Evolutionary conservation across 2,797 vertebrate genomes (phyloP).

Genomic region (Sebastes itinus): DNA sequence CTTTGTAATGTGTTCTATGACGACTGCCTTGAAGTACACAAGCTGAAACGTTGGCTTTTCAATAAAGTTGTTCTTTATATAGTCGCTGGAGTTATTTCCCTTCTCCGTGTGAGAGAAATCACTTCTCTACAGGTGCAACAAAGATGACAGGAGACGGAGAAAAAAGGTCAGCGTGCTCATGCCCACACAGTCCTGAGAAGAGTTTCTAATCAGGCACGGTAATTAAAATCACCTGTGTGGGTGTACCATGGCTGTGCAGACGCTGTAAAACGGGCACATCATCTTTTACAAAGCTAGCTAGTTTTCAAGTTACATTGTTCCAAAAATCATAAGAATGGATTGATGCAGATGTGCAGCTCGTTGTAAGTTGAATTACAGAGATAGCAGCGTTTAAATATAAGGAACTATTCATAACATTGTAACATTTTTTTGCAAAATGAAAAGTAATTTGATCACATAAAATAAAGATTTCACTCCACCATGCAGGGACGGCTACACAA

Average conservation of each 20-base stretch:
- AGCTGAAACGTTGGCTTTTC: background rate
- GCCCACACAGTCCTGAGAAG: background rate
- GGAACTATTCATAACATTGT: too few species aligned
- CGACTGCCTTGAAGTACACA: background rate
- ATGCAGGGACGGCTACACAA: background rate
- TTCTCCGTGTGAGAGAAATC: background rate
- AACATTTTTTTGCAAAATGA: background rate
- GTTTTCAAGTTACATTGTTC: background rate
- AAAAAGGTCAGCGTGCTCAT: background rate
- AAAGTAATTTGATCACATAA: background rate
- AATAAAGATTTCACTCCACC: background rate
- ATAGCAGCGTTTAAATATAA: background rate
- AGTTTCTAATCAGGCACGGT: background rate
- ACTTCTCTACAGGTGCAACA: background rate
- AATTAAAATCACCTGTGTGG: too few species aligned
- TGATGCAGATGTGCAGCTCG: background rate
- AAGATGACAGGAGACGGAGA: background rate
- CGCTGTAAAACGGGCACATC: background rate
- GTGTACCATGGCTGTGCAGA: too few species aligned
- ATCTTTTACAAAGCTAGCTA: background rate
- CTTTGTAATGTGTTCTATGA: background rate
- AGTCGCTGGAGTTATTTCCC: background rate
- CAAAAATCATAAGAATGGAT: background rate
- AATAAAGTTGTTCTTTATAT: background rate
- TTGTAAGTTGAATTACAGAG: background rate